Evolutionary conservation across 2,888 invertebrate genomes (phyloP).

Genomic region (Plutella xylostella): DNA sequence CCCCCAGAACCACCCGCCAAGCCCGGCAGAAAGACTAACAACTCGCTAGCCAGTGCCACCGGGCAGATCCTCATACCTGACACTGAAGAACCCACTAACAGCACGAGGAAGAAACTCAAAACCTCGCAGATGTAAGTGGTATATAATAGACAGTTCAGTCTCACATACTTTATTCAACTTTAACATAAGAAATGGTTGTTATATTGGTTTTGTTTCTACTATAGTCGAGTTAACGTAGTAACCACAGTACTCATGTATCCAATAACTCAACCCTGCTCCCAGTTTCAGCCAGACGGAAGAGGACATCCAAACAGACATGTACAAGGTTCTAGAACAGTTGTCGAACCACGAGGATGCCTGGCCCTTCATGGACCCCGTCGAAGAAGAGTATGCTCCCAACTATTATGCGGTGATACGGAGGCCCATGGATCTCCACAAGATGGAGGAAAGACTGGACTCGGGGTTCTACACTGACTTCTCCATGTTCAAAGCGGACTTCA

Average conservation of each 20-base stretch:
- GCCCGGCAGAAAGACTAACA: constrained; percentile 85
- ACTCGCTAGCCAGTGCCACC: constrained; percentile 85
- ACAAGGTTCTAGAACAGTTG: constrained; percentile 89
- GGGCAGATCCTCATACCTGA: constrained; percentile 84
- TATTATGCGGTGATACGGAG: constrained; percentile 80
- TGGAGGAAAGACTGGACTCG: constrained; percentile 88
- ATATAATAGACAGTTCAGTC: no score
- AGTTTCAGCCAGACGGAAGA: constrained; percentile 86
- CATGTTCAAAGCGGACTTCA: constrained; percentile 89
- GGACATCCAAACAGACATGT: constrained; percentile 89
- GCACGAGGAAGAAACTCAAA: constrained; percentile 71
- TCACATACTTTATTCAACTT: no score
- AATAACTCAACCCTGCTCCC: no score
- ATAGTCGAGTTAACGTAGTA: no score
- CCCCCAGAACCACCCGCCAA: constrained; percentile 48
- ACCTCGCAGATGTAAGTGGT: constrained; percentile 77
- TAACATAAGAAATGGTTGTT: no score
- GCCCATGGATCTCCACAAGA: constrained; percentile 90
- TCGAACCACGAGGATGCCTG: constrained; percentile 92
- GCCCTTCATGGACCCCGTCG: constrained; percentile 94
- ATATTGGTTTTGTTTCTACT: no score
- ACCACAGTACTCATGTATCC: no score
- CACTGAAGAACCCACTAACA: constrained; percentile 50
- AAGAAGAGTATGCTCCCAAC: constrained; percentile 92
- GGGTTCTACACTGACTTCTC: constrained; percentile 83